These are phyloP conservation scores for Archips crataeganus DNA, from an alignment of 2,888 invertebrate genomes.

Conservation along the genomic window DNA sequence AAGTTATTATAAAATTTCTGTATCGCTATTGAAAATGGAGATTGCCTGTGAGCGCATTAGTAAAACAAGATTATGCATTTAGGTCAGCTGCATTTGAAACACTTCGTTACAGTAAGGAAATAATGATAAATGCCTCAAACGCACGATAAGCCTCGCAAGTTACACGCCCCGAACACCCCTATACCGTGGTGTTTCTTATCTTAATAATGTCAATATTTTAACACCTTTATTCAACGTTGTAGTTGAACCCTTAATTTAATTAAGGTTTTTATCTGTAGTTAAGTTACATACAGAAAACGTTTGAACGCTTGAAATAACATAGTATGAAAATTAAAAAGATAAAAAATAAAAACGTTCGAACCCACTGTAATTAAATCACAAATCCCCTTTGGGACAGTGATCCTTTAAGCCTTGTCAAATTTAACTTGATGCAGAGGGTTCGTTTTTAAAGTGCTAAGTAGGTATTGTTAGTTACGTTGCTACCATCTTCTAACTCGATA, in stretches of 20 bases:
- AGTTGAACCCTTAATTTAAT: neutral
- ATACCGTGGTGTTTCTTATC: neutral
- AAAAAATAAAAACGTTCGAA: too few relatives aligned
- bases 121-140: constrained; percentile 16
- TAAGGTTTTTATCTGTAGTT: too few relatives aligned
- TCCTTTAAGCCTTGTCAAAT: neutral
- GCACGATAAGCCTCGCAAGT: constrained; percentile 4
- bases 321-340: neutral
- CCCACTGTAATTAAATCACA: neutral
- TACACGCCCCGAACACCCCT: neutral
- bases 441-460: neutral
- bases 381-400: neutral
- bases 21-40: too few relatives aligned
- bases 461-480: neutral
- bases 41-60: too few relatives aligned
- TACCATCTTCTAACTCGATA: neutral
- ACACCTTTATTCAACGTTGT: neutral
- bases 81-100: constrained; percentile 1
- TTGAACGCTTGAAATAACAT: neutral
- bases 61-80: neutral
- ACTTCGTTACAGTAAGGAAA: constrained; percentile 4
- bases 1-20: too few relatives aligned
- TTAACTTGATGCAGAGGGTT: neutral
- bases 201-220: constrained; percentile 2
- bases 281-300: neutral